Conservation (phyloP, 2,888 invertebrate species). For the Conomelus anceps region DNA sequence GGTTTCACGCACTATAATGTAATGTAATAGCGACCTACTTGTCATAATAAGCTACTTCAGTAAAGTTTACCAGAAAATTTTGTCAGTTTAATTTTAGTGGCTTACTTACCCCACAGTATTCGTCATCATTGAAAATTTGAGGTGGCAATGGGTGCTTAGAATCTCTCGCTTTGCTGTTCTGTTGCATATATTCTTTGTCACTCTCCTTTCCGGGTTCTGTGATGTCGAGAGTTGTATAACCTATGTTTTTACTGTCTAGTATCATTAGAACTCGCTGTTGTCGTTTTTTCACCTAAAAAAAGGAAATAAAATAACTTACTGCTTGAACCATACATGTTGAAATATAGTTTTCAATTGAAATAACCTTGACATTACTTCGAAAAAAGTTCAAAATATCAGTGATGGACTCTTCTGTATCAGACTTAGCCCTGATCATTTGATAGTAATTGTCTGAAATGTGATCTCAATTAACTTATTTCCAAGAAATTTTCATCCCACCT, state of each 20-base stretch:
- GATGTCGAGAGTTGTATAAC: conserved; percentile 87
- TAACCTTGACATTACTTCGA: conserved; percentile 11
- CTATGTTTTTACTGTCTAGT: conserved; percentile 82
- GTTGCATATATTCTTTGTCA: conserved; percentile 88
- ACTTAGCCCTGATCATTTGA: too few relatives aligned
- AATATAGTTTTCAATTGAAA: not conserved
- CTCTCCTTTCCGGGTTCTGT: conserved; percentile 86
- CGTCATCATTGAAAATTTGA: conserved; percentile 87
- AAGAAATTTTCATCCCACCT: too few relatives aligned
- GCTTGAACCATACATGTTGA: too few relatives aligned
- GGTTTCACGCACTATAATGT: too few relatives aligned
- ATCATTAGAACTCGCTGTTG: conserved; percentile 92
- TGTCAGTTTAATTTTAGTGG: not conserved
- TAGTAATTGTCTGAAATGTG: too few relatives aligned
- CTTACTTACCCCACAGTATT: conserved; percentile 85
- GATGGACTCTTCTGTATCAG: too few relatives aligned
- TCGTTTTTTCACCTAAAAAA: conserved; percentile 82
- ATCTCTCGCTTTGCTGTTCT: conserved; percentile 67
- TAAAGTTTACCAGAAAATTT: conserved; percentile 4
- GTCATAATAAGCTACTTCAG: too few relatives aligned
- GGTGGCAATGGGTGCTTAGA: conserved; percentile 81
- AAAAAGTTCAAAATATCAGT: too few relatives aligned
- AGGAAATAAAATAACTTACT: conserved; percentile 22
- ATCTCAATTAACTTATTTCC: too few relatives aligned
- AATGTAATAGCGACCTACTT: too few relatives aligned